A percentile compares a stretch with the other conserved stretches of the same genome.
Evolutionary conservation across 1,140 invertebrate genomes (phyloP).

Genomic region (Marisa cornuarietis): DNA sequence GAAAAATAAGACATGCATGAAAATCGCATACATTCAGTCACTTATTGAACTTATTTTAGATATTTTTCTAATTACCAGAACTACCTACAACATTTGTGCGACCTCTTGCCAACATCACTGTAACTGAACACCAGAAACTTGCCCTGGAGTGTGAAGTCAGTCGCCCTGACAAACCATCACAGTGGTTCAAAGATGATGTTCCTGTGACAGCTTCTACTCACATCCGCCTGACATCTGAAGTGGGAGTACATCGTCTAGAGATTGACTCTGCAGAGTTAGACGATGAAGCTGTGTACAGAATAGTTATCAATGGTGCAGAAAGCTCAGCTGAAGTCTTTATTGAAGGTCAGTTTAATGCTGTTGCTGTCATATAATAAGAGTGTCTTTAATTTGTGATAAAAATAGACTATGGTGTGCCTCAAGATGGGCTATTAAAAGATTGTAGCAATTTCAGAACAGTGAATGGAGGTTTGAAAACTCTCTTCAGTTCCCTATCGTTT

Average conservation of each 20-base stretch:
- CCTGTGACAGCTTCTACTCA: slow-evolving; percentile 73
- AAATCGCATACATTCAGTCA: not conserved
- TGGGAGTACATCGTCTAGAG: slow-evolving; percentile 70
- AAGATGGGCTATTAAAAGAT: too few species aligned
- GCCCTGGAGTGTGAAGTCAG: slow-evolving; percentile 67
- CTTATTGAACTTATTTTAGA: not conserved
- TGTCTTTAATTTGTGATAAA: too few species aligned
- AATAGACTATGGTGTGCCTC: too few species aligned
- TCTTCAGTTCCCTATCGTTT: too few species aligned
- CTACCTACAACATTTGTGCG: slow-evolving; percentile 53
- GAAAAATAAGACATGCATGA: not conserved
- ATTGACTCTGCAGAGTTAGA: slow-evolving; percentile 80
- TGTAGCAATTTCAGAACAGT: too few species aligned
- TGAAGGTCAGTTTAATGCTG: slow-evolving; percentile 27
- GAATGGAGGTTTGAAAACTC: too few species aligned
- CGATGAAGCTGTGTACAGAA: slow-evolving; percentile 83
- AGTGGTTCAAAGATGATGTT: slow-evolving; percentile 85
- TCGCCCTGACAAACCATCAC: slow-evolving; percentile 78
- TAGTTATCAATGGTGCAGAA: slow-evolving; percentile 31
- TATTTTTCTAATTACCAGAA: slow-evolving; percentile 37
- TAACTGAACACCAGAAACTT: slow-evolving; percentile 47
- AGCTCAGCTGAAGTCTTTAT: slow-evolving; percentile 35
- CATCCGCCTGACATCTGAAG: slow-evolving; percentile 89
- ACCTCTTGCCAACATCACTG: slow-evolving; percentile 52
- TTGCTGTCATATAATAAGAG: too few species aligned